Conservation (phyloP, 2,888 invertebrate species). For the Hirtodrosophila duncani region DNA sequence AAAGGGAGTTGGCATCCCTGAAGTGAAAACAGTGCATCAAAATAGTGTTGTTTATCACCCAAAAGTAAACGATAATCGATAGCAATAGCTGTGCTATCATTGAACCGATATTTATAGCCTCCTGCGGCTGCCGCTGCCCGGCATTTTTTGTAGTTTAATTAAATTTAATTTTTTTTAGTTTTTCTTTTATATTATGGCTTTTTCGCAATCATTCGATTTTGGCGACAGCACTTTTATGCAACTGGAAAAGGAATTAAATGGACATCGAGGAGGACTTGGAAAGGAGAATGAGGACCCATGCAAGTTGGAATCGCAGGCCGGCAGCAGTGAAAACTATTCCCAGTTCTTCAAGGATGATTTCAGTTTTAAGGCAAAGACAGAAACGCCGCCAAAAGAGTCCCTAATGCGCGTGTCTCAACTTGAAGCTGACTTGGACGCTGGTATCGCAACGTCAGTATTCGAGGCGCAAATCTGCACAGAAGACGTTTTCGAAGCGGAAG, state of each 20-base stretch:
- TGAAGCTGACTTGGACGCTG: constrained; percentile 39
- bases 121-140: too few species aligned
- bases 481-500: constrained; percentile 47
- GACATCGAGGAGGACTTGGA: constrained; percentile 8
- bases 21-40: constrained; percentile 7
- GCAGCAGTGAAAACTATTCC: constrained; percentile 51
- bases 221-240: constrained; percentile 75
- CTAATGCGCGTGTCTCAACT: constrained; percentile 57
- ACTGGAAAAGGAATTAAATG: constrained; percentile 64
- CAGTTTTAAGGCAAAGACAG: constrained; percentile 19
- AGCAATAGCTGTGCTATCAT: too few species aligned
- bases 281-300: constrained; percentile 7
- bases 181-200: constrained; percentile 57
- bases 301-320: background rate
- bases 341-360: constrained; percentile 74
- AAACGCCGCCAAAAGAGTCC: constrained; percentile 22
- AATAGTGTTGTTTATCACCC: constrained; percentile 14
- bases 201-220: constrained; percentile 75
- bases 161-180: background rate
- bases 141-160: background rate
- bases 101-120: too few species aligned
- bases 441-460: constrained; percentile 35
- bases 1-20: constrained; percentile 20
- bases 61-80: too few species aligned
- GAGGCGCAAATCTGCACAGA: constrained; percentile 68